Conservation (phyloP, 2,113 vertebrate genomes). For the Picathartes gymnocephalus region DNA sequence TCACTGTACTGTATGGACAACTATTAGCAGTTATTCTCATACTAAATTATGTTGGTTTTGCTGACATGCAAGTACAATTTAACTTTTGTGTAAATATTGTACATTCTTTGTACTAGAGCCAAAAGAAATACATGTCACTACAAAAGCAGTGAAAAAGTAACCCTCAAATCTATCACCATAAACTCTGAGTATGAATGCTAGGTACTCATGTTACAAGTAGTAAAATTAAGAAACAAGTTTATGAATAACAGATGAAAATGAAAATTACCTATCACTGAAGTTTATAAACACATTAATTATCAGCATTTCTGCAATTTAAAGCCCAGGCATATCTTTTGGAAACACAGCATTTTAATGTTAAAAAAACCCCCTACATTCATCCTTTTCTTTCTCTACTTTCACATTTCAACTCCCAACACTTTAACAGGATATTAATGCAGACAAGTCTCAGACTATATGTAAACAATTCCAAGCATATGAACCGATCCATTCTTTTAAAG, state of each 20-base stretch:
- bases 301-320: background rate
- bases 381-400: background rate
- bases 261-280: background rate
- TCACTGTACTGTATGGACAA: too few relatives aligned
- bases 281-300: background rate
- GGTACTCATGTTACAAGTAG: background rate
- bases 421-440: background rate
- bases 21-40: background rate
- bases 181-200: background rate
- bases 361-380: background rate
- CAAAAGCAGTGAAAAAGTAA: background rate
- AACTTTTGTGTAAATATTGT: background rate
- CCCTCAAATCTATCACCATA: background rate
- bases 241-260: background rate
- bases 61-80: background rate
- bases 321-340: background rate
- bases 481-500: background rate
- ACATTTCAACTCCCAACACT: background rate
- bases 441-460: background rate
- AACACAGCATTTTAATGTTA: background rate
- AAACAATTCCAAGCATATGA: background rate
- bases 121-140: background rate
- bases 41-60: background rate
- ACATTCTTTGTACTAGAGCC: background rate
- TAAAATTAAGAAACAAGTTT: background rate